phyloP scores from a whole-genome alignment of 2,888 invertebrate genomes.

The Listrodromus nycthemerus region DNA sequence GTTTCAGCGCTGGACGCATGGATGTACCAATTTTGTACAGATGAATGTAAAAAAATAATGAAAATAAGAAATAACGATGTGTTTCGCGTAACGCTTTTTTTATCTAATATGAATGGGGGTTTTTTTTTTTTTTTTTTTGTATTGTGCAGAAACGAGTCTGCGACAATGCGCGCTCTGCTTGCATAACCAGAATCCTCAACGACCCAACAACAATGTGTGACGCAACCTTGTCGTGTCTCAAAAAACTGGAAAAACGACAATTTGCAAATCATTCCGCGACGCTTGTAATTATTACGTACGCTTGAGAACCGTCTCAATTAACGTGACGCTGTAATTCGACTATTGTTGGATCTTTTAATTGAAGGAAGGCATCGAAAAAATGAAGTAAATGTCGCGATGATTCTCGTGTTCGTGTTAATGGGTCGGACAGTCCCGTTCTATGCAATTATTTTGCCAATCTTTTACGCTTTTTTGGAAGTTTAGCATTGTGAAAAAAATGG shows the following conservation, averaged over 20 bases:
- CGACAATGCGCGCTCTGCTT: background rate
- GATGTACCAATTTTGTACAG: slow-evolving; percentile 59
- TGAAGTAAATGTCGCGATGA: background rate
- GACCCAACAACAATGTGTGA: slow-evolving; percentile 19
- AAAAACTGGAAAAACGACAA: slow-evolving; percentile 23
- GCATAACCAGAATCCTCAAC: slow-evolving; percentile 9
- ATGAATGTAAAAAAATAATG: slow-evolving; percentile 30
- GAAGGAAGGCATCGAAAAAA: background rate
- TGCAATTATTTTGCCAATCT: background rate
- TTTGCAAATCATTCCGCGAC: slow-evolving; percentile 20
- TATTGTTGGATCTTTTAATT: background rate
- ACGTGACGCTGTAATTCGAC: background rate
- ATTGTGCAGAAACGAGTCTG: background rate
- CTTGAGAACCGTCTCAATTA: background rate
- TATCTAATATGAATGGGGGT: background rate
- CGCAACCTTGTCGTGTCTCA: slow-evolving; percentile 4
- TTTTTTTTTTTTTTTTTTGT: slow-evolving; percentile 21
- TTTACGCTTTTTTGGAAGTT: background rate
- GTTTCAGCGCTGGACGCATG: slow-evolving; percentile 61
- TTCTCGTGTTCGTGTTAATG: background rate
- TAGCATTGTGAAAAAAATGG: no score
- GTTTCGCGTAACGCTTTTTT: background rate
- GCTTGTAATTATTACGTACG: slow-evolving; percentile 6
- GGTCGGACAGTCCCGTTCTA: background rate
- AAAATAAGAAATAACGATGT: slow-evolving; percentile 5